Conservation (phyloP, 2,113 vertebrate species). For the Pangasianodon gigas region DNA sequence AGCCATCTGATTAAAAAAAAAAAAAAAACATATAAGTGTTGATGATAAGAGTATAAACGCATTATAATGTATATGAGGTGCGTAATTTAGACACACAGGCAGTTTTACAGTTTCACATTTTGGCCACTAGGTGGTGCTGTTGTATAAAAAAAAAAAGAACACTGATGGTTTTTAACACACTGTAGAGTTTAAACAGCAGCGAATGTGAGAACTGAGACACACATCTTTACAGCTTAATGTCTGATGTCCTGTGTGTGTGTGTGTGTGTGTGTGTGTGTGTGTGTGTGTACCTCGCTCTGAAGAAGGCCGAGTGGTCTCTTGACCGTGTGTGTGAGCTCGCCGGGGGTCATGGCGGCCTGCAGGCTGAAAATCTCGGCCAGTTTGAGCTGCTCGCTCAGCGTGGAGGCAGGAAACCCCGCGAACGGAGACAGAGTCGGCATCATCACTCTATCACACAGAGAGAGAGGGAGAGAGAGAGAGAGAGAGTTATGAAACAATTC, state of each 20-base stretch:
- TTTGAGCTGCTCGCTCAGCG: conserved; percentile 88
- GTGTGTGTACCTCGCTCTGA: conserved; percentile 83
- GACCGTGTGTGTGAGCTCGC: conserved; percentile 82
- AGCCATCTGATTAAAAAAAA: conserved; percentile 75
- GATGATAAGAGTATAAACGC: no score
- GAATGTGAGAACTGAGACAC: neutral
- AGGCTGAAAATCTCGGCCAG: conserved; percentile 88
- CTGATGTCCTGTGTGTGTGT: neutral
- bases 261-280: conserved; percentile 76
- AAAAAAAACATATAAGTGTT: neutral
- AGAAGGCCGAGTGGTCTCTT: conserved; percentile 83
- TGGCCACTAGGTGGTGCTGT: conserved; percentile 42
- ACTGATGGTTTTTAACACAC: neutral
- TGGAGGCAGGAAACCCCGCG: conserved; percentile 87
- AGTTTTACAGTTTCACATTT: neutral
- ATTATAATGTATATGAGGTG: neutral
- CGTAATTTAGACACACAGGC: neutral
- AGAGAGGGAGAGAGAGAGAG: neutral
- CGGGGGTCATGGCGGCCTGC: conserved; percentile 86
- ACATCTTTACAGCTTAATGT: neutral
- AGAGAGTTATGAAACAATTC: neutral
- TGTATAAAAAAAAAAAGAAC: neutral
- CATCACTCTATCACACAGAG: conserved; percentile 2
- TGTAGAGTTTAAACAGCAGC: neutral
- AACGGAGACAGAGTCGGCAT: conserved; percentile 87